Percentiles rank a stretch among this genome's conserved stretches.
These are phyloP conservation scores for Orussus abietinus DNA, from an alignment of 1,140 invertebrate genomes.

Conservation along the genomic window DNA sequence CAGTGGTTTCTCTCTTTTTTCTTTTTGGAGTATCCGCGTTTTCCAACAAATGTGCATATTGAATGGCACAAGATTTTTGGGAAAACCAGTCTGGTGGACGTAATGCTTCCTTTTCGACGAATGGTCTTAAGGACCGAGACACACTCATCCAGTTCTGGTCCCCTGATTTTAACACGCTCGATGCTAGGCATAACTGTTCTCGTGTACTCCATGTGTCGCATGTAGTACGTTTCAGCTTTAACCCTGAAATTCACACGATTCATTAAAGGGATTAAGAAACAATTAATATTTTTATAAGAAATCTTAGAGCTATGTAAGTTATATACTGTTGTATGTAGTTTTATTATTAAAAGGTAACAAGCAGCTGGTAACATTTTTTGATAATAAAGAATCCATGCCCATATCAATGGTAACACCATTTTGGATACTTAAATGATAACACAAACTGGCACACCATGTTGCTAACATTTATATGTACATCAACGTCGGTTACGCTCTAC, in stretches of 20 bases:
- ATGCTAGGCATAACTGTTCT: constrained; percentile 82
- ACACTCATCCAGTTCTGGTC: constrained; percentile 95
- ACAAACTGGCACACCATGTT: no score
- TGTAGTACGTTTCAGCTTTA: constrained; percentile 65
- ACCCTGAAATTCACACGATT: constrained; percentile 38
- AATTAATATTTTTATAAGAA: no score
- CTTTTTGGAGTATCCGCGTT: constrained; percentile 83
- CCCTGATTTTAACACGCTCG: constrained; percentile 80
- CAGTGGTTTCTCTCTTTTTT: constrained; percentile 73
- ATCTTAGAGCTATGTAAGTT: no score
- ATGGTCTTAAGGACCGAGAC: constrained; percentile 70
- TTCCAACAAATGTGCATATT: constrained; percentile 81
- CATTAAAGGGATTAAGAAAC: neutral
- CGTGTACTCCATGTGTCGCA: constrained; percentile 79
- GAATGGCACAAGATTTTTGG: constrained; percentile 85
- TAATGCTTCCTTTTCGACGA: constrained; percentile 62
- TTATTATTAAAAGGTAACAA: no score
- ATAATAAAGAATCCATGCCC: no score
- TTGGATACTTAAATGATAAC: no score
- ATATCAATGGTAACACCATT: no score
- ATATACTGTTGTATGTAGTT: no score
- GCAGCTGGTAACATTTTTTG: no score
- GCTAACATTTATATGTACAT: no score
- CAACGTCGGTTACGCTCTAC: no score
- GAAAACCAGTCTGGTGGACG: constrained; percentile 86